These are phyloP conservation scores for Notoglanidium macrostoma DNA, from an alignment of 2,797 vertebrate species.

Conservation along the genomic window DNA sequence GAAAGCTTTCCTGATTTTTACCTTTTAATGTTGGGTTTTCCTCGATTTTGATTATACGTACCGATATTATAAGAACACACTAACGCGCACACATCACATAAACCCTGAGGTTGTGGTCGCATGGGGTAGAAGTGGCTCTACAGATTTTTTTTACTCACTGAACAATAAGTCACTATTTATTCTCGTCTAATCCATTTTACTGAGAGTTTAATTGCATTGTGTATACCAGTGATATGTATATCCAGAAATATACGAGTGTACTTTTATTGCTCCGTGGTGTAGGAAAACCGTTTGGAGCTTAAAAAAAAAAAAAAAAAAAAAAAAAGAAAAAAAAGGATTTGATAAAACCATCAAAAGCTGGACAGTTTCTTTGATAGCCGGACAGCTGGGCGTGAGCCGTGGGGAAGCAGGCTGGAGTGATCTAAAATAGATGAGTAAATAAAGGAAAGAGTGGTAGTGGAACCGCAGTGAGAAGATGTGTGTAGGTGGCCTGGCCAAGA, in stretches of 20 bases:
- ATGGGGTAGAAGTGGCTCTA: constrained; percentile 61
- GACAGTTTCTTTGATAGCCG: constrained; percentile 48
- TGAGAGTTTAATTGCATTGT: constrained; percentile 30
- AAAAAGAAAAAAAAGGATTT: not conserved
- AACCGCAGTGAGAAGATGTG: constrained; percentile 67
- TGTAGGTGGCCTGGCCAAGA: constrained; percentile 68
- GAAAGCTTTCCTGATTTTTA: not conserved
- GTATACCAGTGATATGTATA: not conserved
- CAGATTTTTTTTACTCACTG: constrained; percentile 73
- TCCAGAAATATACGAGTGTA: not conserved
- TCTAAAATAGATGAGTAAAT: constrained; percentile 55
- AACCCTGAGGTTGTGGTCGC: constrained; percentile 53
- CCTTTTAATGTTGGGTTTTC: not conserved
- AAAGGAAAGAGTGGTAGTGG: constrained; percentile 52
- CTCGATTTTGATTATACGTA: not conserved
- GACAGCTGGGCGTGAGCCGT: constrained; percentile 43
- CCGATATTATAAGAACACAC: not conserved
- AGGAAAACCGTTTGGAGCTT: not conserved
- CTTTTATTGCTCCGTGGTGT: not conserved
- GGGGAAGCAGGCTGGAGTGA: constrained; percentile 39
- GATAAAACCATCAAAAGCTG: constrained; percentile 44
- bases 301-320: not conserved
- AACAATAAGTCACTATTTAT: constrained; percentile 73
- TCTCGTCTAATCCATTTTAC: constrained; percentile 64
- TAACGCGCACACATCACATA: not conserved